Evolutionary conservation across 2,113 vertebrate species (phyloP).

Genomic region (Oryctolagus cuniculus): mOryCun1.1 NC_091449.1:33216001-33216500

Average conservation of each 20-base stretch:
- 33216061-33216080: conserved; percentile 86
- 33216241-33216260: conserved; percentile 85
- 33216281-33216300: conserved; percentile 84
- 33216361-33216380: conserved; percentile 79
- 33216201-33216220: conserved; percentile 71
- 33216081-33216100: conserved; percentile 84
- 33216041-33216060: conserved; percentile 88
- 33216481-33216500: fast-evolving
- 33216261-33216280: conserved; percentile 84
- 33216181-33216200: conserved; percentile 65
- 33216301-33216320: conserved; percentile 47
- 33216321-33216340: conserved; percentile 81
- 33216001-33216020: conserved; percentile 86
- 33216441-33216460: fast-evolving
- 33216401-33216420: conserved; percentile 76
- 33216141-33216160: conserved; percentile 66
- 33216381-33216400: conserved; percentile 74
- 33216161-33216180: conserved; percentile 68
- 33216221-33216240: conserved; percentile 76
- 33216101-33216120: conserved; percentile 77
- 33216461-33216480: not conserved
- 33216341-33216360: conserved; percentile 74
- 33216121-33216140: conserved; percentile 64
- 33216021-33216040: conserved; percentile 87
- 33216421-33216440: conserved; percentile 11